Base-by-base conservation (phyloP, 37 sponge, comb jelly and placozoan genomes). In the Mnemiopsis leidyi region DNA sequence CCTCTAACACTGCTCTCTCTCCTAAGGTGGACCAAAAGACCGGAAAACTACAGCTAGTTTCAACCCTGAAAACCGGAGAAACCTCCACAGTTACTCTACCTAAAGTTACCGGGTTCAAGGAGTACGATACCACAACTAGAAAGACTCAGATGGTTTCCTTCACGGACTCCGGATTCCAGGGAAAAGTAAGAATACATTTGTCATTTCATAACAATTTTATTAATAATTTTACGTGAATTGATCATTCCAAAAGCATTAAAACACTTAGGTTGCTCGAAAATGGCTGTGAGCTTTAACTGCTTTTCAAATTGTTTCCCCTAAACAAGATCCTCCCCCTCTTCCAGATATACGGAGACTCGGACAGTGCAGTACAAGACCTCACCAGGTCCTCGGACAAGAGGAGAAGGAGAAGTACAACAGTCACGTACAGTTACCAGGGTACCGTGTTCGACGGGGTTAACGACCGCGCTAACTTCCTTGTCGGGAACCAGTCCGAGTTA, bases 141-240 rank as follows among this genome's bases (percentile, higher is more conserved):
- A 79, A 36, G 36, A 26, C 82, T 23, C 82, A 79, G 82, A 26
- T 79, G 31, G 82, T 79, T 7, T 21, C 23, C 16, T 79, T 79
- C 38, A 79, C 3, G 3, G 82, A 79, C 7, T 1, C 31, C 2
- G 82, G 82, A 23, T 79, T 79, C 82, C 82, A 36, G 9, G 82
- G 82, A 79, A 79, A 79, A 36, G 82, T 79, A 26, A 71, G 73
- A 67, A 13, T 13, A 67, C 20, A 21, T 67, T 67, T 21, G 68
- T 20, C 68, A 67, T 67, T 21, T 21, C 68, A 67, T n/a, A n/a
- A n/a, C n/a, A n/a, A n/a, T n/a, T n/a, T n/a, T n/a, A n/a, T 21
- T 61, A 61, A 21, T 61, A 18, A 61, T 9, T 61, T 61, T 9
- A 61, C 18, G 18, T 9, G 68, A 61, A 61, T 61, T 61, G 68